Base-by-base conservation (phyloP, 1,140 invertebrate species). In the Mylabris phalerata region DNA sequence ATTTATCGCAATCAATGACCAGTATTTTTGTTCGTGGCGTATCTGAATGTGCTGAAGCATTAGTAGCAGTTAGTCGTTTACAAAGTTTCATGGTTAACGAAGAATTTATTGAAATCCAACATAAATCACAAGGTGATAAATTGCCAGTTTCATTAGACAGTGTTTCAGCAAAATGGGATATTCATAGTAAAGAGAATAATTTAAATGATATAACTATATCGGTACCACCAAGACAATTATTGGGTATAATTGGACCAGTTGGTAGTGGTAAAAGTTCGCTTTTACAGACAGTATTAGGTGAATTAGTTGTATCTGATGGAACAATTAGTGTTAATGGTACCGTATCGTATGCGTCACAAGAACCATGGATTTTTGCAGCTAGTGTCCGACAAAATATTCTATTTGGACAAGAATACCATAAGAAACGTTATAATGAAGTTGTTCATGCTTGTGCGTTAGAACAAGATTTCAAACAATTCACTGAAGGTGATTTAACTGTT, bases 311-410 rank as follows among this genome's bases (percentile, higher is more conserved):
- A 1, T 62, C 64, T 0, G 58, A 72, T 9, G 89, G 89, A 1
- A 72, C 73, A 3, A 69, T 88, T 0, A 74, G 72, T 24, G 74
- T 89, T 0, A 76, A 79, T 6, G 77, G 79, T 9, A 78, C 67
- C 39, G 57, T 90, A 1, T 84, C 86, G 9, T 92, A 90, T 66
- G 84, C 86, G 1, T 80, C 84, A 42, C 89, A 92, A 73, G 87
- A 90, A 64, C 79, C 88, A 1, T 93, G 89, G 89, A 78, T 84
- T 0, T 84, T 84, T 59, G 82, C 81, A 0, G 78, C 80, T 1
- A 79, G 78, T 0, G 74, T 86, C 0, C 68, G 84, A 40, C 84
- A 92, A 59, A 93, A 93, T 72, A 90, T 93, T 48, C 64, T 89
- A 0, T 92, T 93, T 68, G 90, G 89, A 0, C 69, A 80, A 45